Evolutionary conservation across 2,797 vertebrate genomes (phyloP), one percentile per base, ranked within the genome.

Genomic region (Echeneis naucrates): DNA sequence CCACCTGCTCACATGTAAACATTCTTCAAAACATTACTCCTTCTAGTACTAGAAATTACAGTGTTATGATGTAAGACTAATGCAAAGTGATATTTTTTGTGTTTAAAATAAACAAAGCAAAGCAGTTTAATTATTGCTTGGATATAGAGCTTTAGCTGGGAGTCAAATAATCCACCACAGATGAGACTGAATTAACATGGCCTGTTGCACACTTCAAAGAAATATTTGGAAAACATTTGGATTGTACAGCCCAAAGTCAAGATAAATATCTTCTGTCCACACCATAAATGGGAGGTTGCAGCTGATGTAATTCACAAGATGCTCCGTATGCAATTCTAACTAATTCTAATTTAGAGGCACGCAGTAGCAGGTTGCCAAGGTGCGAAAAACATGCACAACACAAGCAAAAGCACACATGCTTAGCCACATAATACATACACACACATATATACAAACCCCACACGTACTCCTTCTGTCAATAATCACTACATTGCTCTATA

Each of bases 351-450:
- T 58, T 57, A 37, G 51, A 74, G 64, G 75, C 71, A 59, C 61
- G 60, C 70, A 21, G 75, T 50, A 50, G 55, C 71, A 60, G 60
- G 87, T 89, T 91, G 73, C 81, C 76, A 89, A 84, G 83, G 76
- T 77, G 81, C 58, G 78, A 86, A 76, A n/a, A 82, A 79, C 56
- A 75, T 75, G 88, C 72, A 78, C 77, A 53, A 68, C 64, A 56
- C 68, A 63, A 65, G 45, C 48, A 26, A 56, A 54, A 21, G 21
- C 12, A 60, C 60, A 51, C 42, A 59, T 32, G 48, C 57, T 35
- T 69, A 50, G 77, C 47, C 87, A 83, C 84, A 42, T 68, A 69
- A 44, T 44, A 4, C 54, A 60, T 6, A 37, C 61, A 51, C 74
- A 68, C 57, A 27, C 74, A 51, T 40, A 48, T 53, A 26, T 67